These are phyloP conservation scores for Cryptoleucopteryx plumbea DNA, from an alignment of 2,113 vertebrate species.

Conservation along the genomic window DNA sequence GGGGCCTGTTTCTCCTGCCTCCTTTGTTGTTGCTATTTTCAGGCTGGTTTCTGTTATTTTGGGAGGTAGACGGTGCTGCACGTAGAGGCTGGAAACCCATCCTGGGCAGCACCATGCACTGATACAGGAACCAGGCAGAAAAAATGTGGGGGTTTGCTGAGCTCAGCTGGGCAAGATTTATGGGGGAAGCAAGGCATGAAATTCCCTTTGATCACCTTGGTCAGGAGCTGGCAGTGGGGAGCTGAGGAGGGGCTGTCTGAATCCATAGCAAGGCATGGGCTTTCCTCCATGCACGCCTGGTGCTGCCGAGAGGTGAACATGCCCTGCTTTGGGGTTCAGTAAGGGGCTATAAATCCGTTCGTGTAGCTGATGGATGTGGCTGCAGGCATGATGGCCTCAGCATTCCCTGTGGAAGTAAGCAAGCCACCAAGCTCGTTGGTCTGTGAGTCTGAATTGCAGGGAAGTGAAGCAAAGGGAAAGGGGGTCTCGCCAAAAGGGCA, in stretches of 20 bases:
- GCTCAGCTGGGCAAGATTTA: not conserved
- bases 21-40: not conserved
- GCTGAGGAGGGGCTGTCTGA: not conserved
- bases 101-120: not conserved
- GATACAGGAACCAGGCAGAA: not conserved
- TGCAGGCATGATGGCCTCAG: not conserved
- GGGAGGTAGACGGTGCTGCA: not conserved
- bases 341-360: accelerated
- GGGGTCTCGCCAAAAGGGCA: not conserved
- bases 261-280: not conserved
- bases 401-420: not conserved
- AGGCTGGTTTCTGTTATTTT: not conserved
- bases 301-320: not conserved
- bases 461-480: not conserved
- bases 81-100: not conserved
- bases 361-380: not conserved
- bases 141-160: not conserved
- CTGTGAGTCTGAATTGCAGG: not conserved
- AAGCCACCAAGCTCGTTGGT: not conserved
- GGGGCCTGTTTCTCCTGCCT: not conserved
- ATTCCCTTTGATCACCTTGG: not conserved
- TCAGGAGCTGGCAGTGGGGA: not conserved
- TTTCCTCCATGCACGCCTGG: not conserved
- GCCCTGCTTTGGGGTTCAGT: not conserved
- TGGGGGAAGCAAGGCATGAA: not conserved